Evolutionary conservation across 2,113 vertebrate species (phyloP).

Genomic region (Genyomyrus donnyi): DNA sequence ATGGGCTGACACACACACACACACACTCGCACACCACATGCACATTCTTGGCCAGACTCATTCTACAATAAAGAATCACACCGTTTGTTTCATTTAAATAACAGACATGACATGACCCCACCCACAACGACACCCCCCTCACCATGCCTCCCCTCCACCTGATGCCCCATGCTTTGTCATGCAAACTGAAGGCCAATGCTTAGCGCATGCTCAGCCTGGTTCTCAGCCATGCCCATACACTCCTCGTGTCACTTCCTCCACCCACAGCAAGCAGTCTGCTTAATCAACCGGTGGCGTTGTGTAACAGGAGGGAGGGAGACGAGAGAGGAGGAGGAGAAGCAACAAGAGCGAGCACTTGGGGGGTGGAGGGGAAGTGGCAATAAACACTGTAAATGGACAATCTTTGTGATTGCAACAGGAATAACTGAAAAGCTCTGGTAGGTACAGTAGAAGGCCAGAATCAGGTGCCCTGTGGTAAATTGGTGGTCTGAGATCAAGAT

Average conservation of each 20-base stretch:
- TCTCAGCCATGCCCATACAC: neutral
- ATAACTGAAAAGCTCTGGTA: neutral
- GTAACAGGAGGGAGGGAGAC: neutral
- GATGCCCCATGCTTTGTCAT: neutral
- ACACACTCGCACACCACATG: neutral
- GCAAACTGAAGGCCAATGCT: neutral
- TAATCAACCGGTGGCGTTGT: neutral
- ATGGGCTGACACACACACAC: neutral
- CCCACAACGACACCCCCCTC: neutral
- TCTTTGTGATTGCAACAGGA: neutral
- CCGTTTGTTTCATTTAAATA: neutral
- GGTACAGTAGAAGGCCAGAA: neutral
- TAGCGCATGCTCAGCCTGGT: neutral
- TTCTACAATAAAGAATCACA: neutral
- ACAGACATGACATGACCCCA: neutral
- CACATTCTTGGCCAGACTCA: neutral
- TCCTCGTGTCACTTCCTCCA: neutral
- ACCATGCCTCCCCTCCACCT: neutral
- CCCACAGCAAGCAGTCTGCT: neutral
- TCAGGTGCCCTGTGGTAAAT: neutral
- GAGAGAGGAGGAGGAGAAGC: neutral
- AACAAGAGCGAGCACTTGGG: neutral
- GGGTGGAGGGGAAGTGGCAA: neutral
- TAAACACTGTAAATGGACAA: neutral
- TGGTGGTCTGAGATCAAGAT: neutral